These are phyloP conservation scores for Ectemnius cavifrons DNA, from an alignment of 2,888 invertebrate species.

Conservation along the genomic window DNA sequence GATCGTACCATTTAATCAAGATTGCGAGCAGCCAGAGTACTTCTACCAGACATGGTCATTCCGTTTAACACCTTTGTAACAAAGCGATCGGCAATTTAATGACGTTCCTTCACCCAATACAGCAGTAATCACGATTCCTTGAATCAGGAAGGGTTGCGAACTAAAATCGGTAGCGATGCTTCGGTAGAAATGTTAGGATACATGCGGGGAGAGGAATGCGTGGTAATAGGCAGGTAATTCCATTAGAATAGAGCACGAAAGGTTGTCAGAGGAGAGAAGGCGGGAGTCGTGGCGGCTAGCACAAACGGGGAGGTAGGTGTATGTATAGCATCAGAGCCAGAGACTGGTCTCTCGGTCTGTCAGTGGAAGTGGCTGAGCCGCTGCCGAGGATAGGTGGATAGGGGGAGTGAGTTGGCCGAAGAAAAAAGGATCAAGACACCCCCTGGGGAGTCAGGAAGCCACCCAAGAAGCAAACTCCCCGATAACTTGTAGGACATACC, in stretches of 20 bases:
- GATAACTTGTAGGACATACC: constrained; percentile 73
- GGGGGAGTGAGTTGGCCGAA: constrained; percentile 48
- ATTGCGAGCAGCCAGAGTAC: too few species aligned
- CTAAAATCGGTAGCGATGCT: constrained; percentile 16
- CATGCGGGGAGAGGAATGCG: constrained; percentile 25
- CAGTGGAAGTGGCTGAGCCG: constrained; percentile 51
- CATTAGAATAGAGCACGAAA: constrained; percentile 70
- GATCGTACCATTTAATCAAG: too few species aligned
- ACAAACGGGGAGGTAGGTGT: too few species aligned
- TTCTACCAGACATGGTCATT: too few species aligned
- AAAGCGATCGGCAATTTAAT: too few species aligned
- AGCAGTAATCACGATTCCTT: too few species aligned
- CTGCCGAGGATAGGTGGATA: constrained; percentile 46
- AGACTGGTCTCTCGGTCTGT: neutral
- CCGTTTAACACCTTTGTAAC: too few species aligned
- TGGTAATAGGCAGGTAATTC: constrained; percentile 70
- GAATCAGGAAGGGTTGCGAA: too few species aligned
- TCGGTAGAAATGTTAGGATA: constrained; percentile 10
- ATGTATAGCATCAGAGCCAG: constrained; percentile 30
- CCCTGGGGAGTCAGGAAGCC: constrained; percentile 73
- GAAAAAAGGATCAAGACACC: constrained; percentile 66
- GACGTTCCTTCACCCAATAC: too few species aligned
- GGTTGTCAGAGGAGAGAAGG: constrained; percentile 47
- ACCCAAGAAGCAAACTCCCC: constrained; percentile 75
- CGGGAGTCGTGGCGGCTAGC: neutral